A percentile compares a stretch with the other conserved stretches of the same genome.
Evolutionary conservation across 2,797 vertebrate species (phyloP).

Genomic region (Sebastes hubbsi): DNA sequence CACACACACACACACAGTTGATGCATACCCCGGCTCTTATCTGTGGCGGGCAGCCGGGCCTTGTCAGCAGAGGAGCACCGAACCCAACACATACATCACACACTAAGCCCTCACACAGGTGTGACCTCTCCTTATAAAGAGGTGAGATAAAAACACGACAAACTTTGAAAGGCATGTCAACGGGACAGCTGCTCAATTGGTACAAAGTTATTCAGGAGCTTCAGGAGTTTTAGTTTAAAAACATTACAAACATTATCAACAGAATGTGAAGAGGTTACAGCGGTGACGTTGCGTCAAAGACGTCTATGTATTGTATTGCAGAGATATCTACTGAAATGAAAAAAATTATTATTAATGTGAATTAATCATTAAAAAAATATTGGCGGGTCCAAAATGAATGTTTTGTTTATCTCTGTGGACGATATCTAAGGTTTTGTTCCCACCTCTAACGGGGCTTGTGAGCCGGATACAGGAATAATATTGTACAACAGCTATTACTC

Average conservation of each 20-base stretch:
- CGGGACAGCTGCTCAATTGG: slow-evolving; percentile 56
- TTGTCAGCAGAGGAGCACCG: slow-evolving; percentile 61
- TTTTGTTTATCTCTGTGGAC: rapidly evolving
- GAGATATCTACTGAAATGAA: background rate
- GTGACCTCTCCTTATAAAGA: slow-evolving; percentile 64
- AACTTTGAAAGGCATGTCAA: slow-evolving; percentile 61
- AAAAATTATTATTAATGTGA: too few relatives aligned
- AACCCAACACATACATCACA: slow-evolving; percentile 76
- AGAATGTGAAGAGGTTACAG: too few relatives aligned
- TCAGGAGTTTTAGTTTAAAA: background rate
- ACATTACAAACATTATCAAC: too few relatives aligned
- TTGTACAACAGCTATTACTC: background rate
- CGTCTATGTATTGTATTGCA: rapidly evolving
- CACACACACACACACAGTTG: slow-evolving; percentile 46
- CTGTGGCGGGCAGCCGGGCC: slow-evolving; percentile 78
- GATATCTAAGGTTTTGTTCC: too few relatives aligned
- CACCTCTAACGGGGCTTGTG: too few relatives aligned
- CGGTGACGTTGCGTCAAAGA: too few relatives aligned
- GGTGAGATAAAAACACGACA: slow-evolving; percentile 55
- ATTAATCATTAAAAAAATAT: too few relatives aligned
- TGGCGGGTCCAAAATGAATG: rapidly evolving
- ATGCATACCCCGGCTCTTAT: slow-evolving; percentile 82
- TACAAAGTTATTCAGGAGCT: slow-evolving; percentile 39
- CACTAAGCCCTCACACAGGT: slow-evolving; percentile 54
- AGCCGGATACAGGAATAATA: background rate